Evolutionary conservation across 2,113 vertebrate genomes (phyloP), one percentile per base, ranked within the genome.

Genomic region (Paraplagusia blochii): DNA sequence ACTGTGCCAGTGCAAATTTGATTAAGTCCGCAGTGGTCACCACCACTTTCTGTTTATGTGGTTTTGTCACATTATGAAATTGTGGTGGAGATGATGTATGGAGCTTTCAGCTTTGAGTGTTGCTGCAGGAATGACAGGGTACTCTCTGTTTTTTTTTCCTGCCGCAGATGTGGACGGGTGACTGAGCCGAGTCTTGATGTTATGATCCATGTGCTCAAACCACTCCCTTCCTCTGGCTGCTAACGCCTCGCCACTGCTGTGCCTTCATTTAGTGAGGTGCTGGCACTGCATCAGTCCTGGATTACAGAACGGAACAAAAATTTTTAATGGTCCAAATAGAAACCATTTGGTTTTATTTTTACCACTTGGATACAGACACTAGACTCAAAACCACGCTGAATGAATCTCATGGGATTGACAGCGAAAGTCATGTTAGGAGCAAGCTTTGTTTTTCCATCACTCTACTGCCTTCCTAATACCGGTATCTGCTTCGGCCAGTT

Each of bases 1-100:
- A 29, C n/a, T n/a, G n/a, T 29, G 22, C 22, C 22, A 29, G 16
- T 50, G 43, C 13, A 52, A 63, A 66, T 58, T 38, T 35, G 36
- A 35, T 29, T 29, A 2, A 29, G 22, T 29, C 22, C 22, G 22
- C 6, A 29, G 22, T 29, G 22, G 13, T 19, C 75, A 76, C 79
- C 81, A 68, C 74, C 51, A 77, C 87, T 85, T 77, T 69, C 77
- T 75, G 81, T 53, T 64, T 71, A 79, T 78, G 62, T 75, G 18
- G 69, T 75, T 87, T 76, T 55, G 66, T 65, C 82, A 85, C 85
- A 90, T 89, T 86, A 90, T 87, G 83, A 76, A 88, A 91, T 92
- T 86, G 68, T 44, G 51, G 54, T 55, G 36, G 54, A 61, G 47
- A n/a, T 57, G 42, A 54, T 52, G 19, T 18, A 49, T 16, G 34